These are phyloP conservation scores for Furcifer pardalis DNA, from an alignment of 2,797 vertebrate species.

Conservation along the genomic window DNA sequence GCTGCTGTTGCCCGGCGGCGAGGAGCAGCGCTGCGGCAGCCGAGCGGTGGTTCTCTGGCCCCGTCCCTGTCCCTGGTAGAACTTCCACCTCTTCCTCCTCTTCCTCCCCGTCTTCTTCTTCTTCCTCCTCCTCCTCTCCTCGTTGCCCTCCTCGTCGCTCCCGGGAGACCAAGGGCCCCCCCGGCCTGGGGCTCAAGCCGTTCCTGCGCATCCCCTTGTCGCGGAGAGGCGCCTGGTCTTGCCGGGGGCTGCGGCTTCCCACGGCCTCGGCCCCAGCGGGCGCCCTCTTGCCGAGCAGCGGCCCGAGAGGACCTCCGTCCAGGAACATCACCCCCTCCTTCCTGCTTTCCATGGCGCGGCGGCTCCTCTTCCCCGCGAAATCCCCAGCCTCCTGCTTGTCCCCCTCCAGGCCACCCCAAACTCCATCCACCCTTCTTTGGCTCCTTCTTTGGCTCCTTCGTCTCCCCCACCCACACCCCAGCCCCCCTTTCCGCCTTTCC, in stretches of 20 bases:
- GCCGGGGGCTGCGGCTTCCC: slow-evolving; percentile 76
- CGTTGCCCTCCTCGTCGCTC: slow-evolving; percentile 76
- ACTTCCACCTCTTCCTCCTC: slow-evolving; percentile 78
- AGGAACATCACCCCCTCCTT: slow-evolving; percentile 91
- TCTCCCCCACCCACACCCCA: slow-evolving; percentile 40
- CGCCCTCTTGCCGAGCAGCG: slow-evolving; percentile 83
- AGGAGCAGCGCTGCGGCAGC: slow-evolving; percentile 73
- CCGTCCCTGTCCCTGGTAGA: slow-evolving; percentile 78
- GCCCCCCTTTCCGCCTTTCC: slow-evolving; percentile 36
- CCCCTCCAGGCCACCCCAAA: slow-evolving; percentile 51
- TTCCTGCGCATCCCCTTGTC: slow-evolving; percentile 85
- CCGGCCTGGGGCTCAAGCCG: slow-evolving; percentile 84
- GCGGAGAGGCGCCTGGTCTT: slow-evolving; percentile 74
- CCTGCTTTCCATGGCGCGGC: slow-evolving; percentile 87
- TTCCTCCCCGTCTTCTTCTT: slow-evolving; percentile 65
- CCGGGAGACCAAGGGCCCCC: slow-evolving; percentile 78
- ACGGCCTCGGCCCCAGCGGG: slow-evolving; percentile 83
- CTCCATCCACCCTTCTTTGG: slow-evolving; percentile 43
- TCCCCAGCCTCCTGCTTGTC: slow-evolving; percentile 54
- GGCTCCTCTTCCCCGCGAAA: slow-evolving; percentile 49
- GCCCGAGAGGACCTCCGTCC: slow-evolving; percentile 85
- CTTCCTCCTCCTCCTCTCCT: slow-evolving; percentile 75
- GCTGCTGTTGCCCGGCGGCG: slow-evolving; percentile 76
- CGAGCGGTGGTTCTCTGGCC: slow-evolving; percentile 80
- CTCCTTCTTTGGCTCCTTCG: neutral